Evolutionary conservation across 1,140 invertebrate species (phyloP), one percentile per base, ranked within the genome.

Genomic region (Vanessa atalanta): DNA sequence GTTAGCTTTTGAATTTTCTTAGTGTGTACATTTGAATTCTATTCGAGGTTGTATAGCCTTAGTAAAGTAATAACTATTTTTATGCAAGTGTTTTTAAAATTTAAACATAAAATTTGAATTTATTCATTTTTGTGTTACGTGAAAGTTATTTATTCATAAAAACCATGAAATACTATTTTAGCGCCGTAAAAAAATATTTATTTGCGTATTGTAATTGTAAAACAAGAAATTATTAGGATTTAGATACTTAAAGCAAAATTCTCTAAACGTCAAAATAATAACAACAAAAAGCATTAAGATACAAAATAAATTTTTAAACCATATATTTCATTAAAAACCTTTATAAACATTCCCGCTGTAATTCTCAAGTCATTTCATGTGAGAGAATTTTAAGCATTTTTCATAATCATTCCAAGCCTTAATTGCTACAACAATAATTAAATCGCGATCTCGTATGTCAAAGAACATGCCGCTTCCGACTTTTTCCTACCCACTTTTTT

Each of bases 1-100:
- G 64, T 60, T 72, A n/a, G 64, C 64, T 65, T 68, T 68, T 66
- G 65, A 73, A 60, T 55, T 73, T 67, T 66, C 61, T 73, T 61
- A 37, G 57, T 61, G 14, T 61, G 57, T 61, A 57, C 20, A 61
- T 61, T 61, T 61, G 16, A 61, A 37, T 37, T 31, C 13, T 13
- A 23, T 15, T 61, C 20, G 8, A 26, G 14, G 23, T 57, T 55
- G 16, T 55, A n/a, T 55, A 55, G 16, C 6, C 4, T 20, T 55
- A 55, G n/a, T 55, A 55, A 55, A 4, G 51, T 55, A 43, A 43
- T 43, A 43, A 43, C 37, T 43, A 31, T 43, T 43, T 9, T 43
- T 43, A 5, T 37, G 3, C 31, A 37, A 37, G 7, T 37, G 31
- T 37, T 37, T 37, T 37, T 5, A 37, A 7, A 37, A 37, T 5